phyloP scores from a whole-genome alignment of 2,888 invertebrate genomes.

The Calephelis perditalis region DNA sequence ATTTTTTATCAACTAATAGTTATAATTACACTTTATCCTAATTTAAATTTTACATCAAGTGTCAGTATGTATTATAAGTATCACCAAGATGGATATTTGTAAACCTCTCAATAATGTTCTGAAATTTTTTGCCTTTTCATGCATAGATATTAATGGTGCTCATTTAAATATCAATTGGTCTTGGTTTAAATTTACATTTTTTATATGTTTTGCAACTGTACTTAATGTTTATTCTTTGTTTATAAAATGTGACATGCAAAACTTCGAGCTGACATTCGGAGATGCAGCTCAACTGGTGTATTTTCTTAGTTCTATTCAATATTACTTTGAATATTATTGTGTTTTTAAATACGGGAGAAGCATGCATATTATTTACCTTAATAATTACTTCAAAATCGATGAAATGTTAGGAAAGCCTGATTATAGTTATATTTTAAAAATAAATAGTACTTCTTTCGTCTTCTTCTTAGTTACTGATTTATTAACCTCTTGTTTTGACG shows the following conservation, averaged over 20 bases:
- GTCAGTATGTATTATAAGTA: background rate
- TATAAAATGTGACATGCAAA: background rate
- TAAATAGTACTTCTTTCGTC: background rate
- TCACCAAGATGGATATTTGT: background rate
- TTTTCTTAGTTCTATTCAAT: slow-evolving; percentile 14
- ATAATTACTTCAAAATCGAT: background rate
- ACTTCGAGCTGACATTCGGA: slow-evolving; percentile 5
- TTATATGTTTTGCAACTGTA: background rate
- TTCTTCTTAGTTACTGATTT: background rate
- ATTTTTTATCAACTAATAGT: background rate
- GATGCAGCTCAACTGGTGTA: slow-evolving; percentile 12
- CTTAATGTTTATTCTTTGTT: slow-evolving; percentile 13
- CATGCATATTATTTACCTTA: background rate
- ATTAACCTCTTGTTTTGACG: background rate
- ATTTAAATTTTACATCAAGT: background rate
- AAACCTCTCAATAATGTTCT: background rate
- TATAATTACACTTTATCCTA: background rate
- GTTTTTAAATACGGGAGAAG: slow-evolving; percentile 12
- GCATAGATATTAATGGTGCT: background rate
- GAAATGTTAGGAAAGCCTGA: background rate
- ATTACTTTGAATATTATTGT: slow-evolving; percentile 14
- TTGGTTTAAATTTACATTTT: background rate
- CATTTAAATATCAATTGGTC: background rate
- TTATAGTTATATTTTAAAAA: background rate
- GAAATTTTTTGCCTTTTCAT: background rate